Conservation (phyloP, 2,888 invertebrate species). For the Caenorhabditis doughertyi region DNA sequence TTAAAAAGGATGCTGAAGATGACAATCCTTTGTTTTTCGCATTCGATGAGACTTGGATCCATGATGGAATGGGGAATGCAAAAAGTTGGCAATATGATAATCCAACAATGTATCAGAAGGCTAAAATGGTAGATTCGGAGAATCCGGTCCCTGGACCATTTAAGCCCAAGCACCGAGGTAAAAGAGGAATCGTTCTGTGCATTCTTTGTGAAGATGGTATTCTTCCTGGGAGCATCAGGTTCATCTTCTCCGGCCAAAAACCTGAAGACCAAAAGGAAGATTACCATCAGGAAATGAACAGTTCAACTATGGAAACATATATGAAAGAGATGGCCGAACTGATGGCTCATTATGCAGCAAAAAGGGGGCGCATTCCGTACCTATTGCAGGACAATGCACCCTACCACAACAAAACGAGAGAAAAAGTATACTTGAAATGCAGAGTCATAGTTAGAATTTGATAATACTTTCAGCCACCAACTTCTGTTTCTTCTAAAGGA, state of each 20-base stretch:
- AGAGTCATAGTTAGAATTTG: too few species aligned
- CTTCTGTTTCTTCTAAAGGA: too few species aligned
- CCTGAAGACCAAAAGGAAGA: background rate
- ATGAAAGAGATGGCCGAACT: background rate
- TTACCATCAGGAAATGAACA: slow-evolving; percentile 3
- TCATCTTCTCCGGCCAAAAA: background rate
- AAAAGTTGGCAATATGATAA: background rate
- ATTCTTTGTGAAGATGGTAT: background rate
- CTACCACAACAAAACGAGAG: background rate
- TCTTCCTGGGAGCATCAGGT: background rate
- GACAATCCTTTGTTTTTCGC: background rate
- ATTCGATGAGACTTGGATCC: background rate
- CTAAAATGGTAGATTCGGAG: background rate
- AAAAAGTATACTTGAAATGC: background rate
- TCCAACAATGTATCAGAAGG: background rate
- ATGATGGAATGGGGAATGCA: background rate
- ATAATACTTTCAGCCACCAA: too few species aligned
- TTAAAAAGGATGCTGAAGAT: too few species aligned
- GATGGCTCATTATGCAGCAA: background rate
- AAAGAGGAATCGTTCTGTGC: background rate
- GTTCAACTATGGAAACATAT: background rate
- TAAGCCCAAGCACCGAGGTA: background rate
- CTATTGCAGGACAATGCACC: background rate
- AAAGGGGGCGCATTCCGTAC: background rate
- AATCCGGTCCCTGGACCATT: background rate